Conservation (phyloP, 2,113 vertebrate species). For the Myiopsitta monachus region DNA sequence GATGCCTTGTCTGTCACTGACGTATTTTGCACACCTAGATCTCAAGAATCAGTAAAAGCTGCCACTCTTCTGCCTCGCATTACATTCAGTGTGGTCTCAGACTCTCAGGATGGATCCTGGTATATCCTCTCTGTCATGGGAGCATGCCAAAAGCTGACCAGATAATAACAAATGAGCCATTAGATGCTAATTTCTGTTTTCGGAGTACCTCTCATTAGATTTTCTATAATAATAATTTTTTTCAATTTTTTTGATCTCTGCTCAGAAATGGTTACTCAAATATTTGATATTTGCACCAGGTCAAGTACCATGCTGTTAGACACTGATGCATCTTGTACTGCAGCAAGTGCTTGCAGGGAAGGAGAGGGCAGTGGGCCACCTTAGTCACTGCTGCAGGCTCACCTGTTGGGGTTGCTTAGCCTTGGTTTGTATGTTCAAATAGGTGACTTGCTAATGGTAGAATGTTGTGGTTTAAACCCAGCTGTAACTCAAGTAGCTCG, state of each 20-base stretch:
- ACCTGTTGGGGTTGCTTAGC: accelerated
- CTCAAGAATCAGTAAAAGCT: not conserved
- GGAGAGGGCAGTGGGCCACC: not conserved
- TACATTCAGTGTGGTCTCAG: not conserved
- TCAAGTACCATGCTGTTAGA: not conserved
- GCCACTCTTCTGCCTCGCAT: not conserved
- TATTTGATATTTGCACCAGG: not conserved
- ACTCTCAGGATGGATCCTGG: not conserved
- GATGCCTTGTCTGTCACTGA: constrained; percentile 38
- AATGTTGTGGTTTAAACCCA: too few species aligned
- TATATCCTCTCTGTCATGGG: not conserved
- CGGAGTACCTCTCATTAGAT: not conserved
- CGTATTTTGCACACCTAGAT: constrained; percentile 15
- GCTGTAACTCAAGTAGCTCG: too few species aligned
- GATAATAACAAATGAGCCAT: not conserved
- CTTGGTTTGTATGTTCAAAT: not conserved
- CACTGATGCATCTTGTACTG: not conserved
- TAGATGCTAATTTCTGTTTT: not conserved
- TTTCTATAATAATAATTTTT: not conserved
- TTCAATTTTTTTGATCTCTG: accelerated
- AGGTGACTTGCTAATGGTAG: not conserved
- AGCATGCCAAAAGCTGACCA: not conserved
- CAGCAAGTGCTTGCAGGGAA: not conserved
- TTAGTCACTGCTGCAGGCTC: accelerated
- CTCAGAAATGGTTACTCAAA: not conserved